Evolutionary conservation across 2,113 vertebrate genomes (phyloP), one percentile per base, ranked within the genome.

Genomic region (Gymnobelideus leadbeateri): DNA sequence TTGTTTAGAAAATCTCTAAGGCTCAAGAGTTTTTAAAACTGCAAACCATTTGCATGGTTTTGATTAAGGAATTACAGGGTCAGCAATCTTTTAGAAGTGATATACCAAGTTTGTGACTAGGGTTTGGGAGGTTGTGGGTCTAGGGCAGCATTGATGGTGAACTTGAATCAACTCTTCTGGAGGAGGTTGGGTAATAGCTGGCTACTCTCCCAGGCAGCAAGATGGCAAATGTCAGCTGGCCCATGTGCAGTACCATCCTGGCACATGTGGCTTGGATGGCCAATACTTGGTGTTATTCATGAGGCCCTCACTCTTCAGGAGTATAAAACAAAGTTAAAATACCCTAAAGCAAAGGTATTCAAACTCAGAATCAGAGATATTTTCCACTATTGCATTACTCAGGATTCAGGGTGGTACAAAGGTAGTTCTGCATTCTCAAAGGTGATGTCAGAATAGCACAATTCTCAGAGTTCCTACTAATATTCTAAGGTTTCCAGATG

Each of bases 11-110:
- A 43, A 84, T 1, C 68, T 43, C 31, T 12, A 68, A 26, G 57
- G 31, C 61, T 95, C 19, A 37, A 77, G 91, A 43, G 24, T 89
- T 91, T 94, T 89, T 49, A 57, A 94, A 53, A 57, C 51, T 53
- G 19, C 16, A 94, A 89, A 11, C 89, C 96, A 50, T 31, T 8
- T 89, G 3, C 25, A 21, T 19, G 31, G 89, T 37, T 94, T 61
- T 51, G 11, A 46, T 92, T 92, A 53, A 92, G n/a, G 3, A 2
- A 49, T 94, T 94, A 7, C 51, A 25, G 55, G 8, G 19, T 51
- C 49, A 84, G 47, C 28, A 95, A 47, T 3, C 21, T 95, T 89
- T 43, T 51, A 51, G 51, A 89, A 91, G 49, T 68, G 89, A 94
- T 68, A 96, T 93, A 11, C 31, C 14, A 1, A 28, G 2, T 77